phyloP scores from a whole-genome alignment of 2,888 invertebrate genomes.

The Silvanus unidentatus region DNA sequence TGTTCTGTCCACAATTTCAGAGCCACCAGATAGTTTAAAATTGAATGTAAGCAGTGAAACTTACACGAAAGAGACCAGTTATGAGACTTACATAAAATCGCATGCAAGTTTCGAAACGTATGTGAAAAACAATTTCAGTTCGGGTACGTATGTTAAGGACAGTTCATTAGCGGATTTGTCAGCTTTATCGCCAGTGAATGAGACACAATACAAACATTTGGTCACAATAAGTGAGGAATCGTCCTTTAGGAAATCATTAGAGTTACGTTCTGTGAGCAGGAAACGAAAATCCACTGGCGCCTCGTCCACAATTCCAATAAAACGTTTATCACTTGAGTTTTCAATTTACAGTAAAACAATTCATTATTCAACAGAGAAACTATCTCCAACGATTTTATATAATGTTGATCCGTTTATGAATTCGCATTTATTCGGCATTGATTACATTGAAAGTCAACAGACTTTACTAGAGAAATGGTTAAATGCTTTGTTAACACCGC shows the following conservation, averaged over 20 bases:
- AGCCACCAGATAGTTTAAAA: too few species aligned
- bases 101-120: constrained; percentile 51
- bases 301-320: too few species aligned
- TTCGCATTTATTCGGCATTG: constrained; percentile 56
- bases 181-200: not conserved
- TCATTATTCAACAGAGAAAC: too few species aligned
- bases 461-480: constrained; percentile 71
- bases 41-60: too few species aligned
- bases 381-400: too few species aligned
- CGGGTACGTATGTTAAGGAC: constrained; percentile 32
- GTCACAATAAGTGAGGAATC: constrained; percentile 51
- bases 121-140: constrained; percentile 45
- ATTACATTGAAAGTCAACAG: constrained; percentile 64
- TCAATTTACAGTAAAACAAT: too few species aligned
- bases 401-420: constrained; percentile 42
- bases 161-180: constrained; percentile 15
- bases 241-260: constrained; percentile 32
- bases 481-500: constrained; percentile 70
- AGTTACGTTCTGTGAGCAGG: too few species aligned
- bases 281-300: too few species aligned
- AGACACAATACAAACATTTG: constrained; percentile 26
- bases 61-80: not conserved
- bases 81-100: constrained; percentile 4
- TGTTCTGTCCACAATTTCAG: too few species aligned
- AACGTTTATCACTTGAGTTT: too few species aligned